Evolutionary conservation across 2,888 invertebrate genomes (phyloP).

Genomic region (Aphrophora alni): DNA sequence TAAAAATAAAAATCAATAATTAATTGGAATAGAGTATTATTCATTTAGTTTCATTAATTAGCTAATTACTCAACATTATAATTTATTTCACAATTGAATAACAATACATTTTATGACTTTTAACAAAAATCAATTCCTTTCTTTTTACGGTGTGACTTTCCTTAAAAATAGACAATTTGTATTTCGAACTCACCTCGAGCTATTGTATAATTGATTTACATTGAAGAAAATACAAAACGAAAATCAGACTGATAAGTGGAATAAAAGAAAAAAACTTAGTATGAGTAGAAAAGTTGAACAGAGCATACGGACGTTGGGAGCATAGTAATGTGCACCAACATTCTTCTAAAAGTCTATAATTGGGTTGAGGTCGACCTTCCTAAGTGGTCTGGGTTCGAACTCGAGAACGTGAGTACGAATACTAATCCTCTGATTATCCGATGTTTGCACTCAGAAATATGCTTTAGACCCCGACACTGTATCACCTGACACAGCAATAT

Average conservation of each 20-base stretch:
- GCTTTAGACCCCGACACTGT: background rate
- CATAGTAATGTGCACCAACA: background rate
- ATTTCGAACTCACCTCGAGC: no score
- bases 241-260: background rate
- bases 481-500: background rate
- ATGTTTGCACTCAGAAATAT: background rate
- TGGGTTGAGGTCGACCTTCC: slow-evolving; percentile 4
- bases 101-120: no score
- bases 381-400: slow-evolving; percentile 9
- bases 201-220: background rate
- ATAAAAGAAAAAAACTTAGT: slow-evolving; percentile 9
- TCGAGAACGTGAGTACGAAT: background rate
- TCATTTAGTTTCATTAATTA: no score
- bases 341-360: slow-evolving; percentile 9
- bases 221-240: background rate
- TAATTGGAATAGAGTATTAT: no score
- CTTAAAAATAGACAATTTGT: no score
- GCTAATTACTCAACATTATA: no score
- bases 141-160: no score
- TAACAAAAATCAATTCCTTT: no score
- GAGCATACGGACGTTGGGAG: background rate
- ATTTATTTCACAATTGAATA: no score
- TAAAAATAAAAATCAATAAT: no score
- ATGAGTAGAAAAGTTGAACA: background rate
- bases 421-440: background rate